phyloP scores from a whole-genome alignment of 1,140 invertebrate species.

The Danaus melanippus region DNA sequence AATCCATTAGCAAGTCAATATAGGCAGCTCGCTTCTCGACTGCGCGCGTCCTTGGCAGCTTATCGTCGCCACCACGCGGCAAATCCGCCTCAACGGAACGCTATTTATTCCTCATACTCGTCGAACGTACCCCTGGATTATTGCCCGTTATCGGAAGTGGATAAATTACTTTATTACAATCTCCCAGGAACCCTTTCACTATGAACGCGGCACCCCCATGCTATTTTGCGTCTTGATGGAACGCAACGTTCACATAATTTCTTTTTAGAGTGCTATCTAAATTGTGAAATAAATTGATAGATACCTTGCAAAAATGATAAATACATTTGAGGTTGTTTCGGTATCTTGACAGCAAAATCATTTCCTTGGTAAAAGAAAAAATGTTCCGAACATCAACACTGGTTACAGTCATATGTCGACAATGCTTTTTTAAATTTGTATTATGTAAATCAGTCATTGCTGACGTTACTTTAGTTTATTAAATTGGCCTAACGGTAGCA shows the following conservation, averaged over 20 bases:
- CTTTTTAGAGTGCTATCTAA: conserved; percentile 40
- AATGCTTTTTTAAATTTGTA: conserved; percentile 7
- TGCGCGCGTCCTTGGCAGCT: conserved; percentile 20
- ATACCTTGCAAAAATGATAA: conserved; percentile 39
- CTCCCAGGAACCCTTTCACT: conserved; percentile 48
- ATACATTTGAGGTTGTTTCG: conserved; percentile 20
- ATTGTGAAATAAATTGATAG: conserved; percentile 32
- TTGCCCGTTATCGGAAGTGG: conserved; percentile 57
- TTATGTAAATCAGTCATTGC: not conserved
- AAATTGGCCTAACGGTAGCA: not conserved
- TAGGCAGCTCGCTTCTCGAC: conserved; percentile 14
- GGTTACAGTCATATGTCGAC: conserved; percentile 1
- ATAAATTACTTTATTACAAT: conserved; percentile 66
- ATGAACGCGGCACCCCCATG: conserved; percentile 33
- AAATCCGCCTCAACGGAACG: conserved; percentile 19
- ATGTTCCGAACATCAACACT: conserved; percentile 1
- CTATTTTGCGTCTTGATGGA: conserved; percentile 44
- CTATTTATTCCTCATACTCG: conserved; percentile 23
- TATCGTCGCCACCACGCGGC: conserved; percentile 26
- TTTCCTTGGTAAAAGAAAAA: not conserved
- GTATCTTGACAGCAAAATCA: not conserved
- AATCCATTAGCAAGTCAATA: conserved; percentile 25
- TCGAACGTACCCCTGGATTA: conserved; percentile 25
- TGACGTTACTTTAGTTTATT: not conserved
- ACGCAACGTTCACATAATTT: conserved; percentile 39